Evolutionary conservation across 1,140 invertebrate species (phyloP).

Genomic region (Bombus confusus): DNA sequence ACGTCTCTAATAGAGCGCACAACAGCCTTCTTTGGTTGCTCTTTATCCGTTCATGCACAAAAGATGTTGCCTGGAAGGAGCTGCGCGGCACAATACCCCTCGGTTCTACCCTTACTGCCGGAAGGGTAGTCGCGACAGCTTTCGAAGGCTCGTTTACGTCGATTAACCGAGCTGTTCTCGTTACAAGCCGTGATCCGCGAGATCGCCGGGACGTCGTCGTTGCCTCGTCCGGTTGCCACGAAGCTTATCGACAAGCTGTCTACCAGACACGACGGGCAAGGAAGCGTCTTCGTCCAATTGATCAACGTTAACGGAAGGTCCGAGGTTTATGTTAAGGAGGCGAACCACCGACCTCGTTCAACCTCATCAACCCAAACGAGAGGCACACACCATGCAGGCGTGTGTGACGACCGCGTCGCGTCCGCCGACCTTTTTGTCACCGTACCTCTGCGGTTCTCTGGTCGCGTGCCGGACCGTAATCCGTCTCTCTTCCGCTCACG

Average conservation of each 20-base stretch:
- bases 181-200: constrained; percentile 12
- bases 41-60: not conserved
- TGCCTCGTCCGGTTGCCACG: not conserved
- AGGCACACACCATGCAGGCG: constrained; percentile 2
- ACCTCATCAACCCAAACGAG: constrained; percentile 47
- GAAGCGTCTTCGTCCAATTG: constrained; percentile 40
- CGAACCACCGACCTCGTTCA: constrained; percentile 46
- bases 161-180: constrained; percentile 30
- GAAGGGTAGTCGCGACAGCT: constrained; percentile 30
- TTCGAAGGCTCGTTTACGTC: constrained; percentile 25
- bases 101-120: not conserved
- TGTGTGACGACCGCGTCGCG: constrained; percentile 34
- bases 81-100: not conserved
- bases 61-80: not conserved
- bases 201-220: not conserved
- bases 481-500: constrained; percentile 48
- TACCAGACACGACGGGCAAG: constrained; percentile 24
- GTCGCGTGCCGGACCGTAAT: constrained; percentile 78
- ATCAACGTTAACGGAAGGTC: constrained; percentile 49
- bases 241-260: constrained; percentile 63
- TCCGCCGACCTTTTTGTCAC: constrained; percentile 74
- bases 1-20: not conserved
- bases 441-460: constrained; percentile 60
- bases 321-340: constrained; percentile 69
- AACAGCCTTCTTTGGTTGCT: not conserved